These are phyloP conservation scores for Meiosimyza decipiens DNA, from an alignment of 2,888 invertebrate species.

Conservation along the genomic window DNA sequence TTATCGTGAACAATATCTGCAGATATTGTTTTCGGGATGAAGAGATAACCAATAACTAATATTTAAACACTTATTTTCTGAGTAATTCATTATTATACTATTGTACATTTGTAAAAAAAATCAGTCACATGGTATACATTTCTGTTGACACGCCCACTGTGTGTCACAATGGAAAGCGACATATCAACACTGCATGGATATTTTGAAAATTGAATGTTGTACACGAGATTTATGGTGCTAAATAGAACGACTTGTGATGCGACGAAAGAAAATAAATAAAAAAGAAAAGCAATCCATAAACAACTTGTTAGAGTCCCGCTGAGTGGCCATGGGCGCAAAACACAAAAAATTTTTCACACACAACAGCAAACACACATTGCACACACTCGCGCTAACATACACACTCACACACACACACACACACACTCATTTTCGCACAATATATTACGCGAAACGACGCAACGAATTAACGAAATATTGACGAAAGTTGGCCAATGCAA, in stretches of 20 bases:
- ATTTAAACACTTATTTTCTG: too few species aligned
- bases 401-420: conserved; percentile 14
- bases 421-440: conserved; percentile 23
- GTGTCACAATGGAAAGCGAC: not conserved
- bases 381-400: too few species aligned
- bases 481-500: conserved; percentile 52
- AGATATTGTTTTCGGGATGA: too few species aligned
- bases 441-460: conserved; percentile 4
- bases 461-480: too few species aligned
- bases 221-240: not conserved
- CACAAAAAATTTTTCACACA: not conserved
- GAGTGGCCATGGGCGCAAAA: conserved; percentile 15
- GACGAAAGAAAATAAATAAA: conserved; percentile 14
- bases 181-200: not conserved
- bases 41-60: too few species aligned
- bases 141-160: conserved; percentile 21
- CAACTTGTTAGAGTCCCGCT: conserved; percentile 51
- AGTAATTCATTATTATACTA: too few species aligned
- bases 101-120: too few species aligned
- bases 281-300: conserved; percentile 41
- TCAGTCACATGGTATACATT: not conserved
- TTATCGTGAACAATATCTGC: too few species aligned
- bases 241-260: not conserved
- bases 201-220: not conserved
- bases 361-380: conserved; percentile 41